Conservation (phyloP, 1,140 invertebrate genomes). For the Ladona fulva region DNA sequence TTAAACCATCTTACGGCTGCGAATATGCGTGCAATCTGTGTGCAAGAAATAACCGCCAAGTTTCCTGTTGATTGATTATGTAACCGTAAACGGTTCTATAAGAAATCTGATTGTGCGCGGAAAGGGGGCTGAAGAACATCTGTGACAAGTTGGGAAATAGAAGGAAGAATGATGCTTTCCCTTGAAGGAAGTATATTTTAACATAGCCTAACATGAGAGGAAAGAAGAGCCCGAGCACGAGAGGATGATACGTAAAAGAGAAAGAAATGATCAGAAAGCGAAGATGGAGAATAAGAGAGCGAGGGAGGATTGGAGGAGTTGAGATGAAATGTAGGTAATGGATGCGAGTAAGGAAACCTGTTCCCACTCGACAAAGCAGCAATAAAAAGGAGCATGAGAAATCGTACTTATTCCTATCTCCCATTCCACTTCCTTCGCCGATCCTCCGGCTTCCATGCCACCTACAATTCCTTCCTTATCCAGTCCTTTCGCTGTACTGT, state of each 20-base stretch:
- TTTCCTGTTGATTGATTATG: too few relatives aligned
- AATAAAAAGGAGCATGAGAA: background rate
- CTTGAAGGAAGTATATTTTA: too few relatives aligned
- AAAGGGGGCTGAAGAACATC: too few relatives aligned
- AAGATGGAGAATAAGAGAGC: background rate
- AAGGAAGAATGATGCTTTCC: background rate
- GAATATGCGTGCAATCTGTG: too few relatives aligned
- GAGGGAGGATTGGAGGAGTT: background rate
- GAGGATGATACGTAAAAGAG: too few relatives aligned
- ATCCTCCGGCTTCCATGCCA: background rate
- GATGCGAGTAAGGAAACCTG: slow-evolving; percentile 3
- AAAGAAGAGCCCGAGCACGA: too few relatives aligned
- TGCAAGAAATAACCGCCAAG: too few relatives aligned
- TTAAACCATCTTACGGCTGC: too few relatives aligned
- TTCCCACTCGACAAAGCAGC: slow-evolving; percentile 6
- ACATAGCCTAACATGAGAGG: too few relatives aligned
- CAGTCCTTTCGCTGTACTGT: background rate
- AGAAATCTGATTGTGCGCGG: too few relatives aligned
- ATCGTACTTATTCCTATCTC: background rate
- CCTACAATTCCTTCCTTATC: background rate
- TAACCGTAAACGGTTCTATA: too few relatives aligned
- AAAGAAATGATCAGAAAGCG: too few relatives aligned
- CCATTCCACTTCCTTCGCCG: background rate
- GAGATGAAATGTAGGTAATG: slow-evolving; percentile 1
- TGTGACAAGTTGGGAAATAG: background rate